Conservation (phyloP, 1,140 invertebrate genomes). For the Trichogramma pretiosum region DNA sequence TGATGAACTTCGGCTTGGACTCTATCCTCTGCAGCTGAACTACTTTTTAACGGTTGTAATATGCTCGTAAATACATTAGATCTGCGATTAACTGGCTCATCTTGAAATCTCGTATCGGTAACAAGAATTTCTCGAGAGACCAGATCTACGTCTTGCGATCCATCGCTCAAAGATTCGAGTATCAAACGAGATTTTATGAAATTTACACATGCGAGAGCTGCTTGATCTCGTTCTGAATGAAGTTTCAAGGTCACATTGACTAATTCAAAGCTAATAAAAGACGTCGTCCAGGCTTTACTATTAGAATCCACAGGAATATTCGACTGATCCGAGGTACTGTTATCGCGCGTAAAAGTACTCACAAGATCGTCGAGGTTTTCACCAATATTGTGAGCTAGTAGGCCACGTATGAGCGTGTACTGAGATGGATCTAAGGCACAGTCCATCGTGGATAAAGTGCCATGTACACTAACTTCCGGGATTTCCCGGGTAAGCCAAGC, state of each 20-base stretch:
- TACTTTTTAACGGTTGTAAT: conserved; percentile 61
- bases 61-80: conserved; percentile 87
- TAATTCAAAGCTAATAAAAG: conserved; percentile 74
- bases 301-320: conserved; percentile 17
- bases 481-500: conserved; percentile 56
- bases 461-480: conserved; percentile 78
- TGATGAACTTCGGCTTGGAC: conserved; percentile 79
- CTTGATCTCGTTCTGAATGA: conserved; percentile 48
- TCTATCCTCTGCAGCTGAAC: conserved; percentile 40
- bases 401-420: conserved; percentile 79
- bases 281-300: conserved; percentile 58
- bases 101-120: conserved; percentile 67
- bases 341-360: conserved; percentile 32
- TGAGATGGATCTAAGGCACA: conserved; percentile 74
- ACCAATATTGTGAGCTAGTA: conserved; percentile 86
- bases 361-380: conserved; percentile 73
- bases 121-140: conserved; percentile 87
- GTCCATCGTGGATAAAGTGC: conserved; percentile 76
- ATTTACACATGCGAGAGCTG: conserved; percentile 76
- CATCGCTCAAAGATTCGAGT: conserved; percentile 76
- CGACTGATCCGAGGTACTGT: conserved; percentile 22
- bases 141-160: conserved; percentile 84
- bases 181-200: conserved; percentile 84
- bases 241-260: conserved; percentile 79
- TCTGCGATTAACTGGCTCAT: conserved; percentile 58